Conservation (phyloP, 1,140 invertebrate species). For the Rhynchophorus ferrugineus region DNA sequence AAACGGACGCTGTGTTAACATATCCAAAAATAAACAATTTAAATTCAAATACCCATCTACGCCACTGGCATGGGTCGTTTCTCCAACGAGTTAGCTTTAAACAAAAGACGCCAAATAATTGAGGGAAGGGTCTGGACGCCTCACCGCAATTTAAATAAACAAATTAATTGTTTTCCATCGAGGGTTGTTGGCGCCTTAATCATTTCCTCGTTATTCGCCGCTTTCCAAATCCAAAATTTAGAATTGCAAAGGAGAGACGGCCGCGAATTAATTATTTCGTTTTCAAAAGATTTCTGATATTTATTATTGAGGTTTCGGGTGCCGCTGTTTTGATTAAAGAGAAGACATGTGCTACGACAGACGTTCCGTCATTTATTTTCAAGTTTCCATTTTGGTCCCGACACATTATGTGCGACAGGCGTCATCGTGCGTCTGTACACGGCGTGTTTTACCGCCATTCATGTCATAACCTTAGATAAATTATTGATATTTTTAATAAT, state of each 20-base stretch:
- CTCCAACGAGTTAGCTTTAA: background rate
- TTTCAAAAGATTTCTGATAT: slow-evolving; percentile 10
- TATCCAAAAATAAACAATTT: no score
- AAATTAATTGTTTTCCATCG: slow-evolving; percentile 21
- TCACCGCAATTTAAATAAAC: slow-evolving; percentile 18
- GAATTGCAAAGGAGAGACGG: background rate
- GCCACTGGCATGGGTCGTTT: background rate
- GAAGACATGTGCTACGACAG: no score
- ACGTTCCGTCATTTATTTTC: no score
- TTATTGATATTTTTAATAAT: no score
- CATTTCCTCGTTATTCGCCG: slow-evolving; percentile 20
- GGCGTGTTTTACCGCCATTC: no score
- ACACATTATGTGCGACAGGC: no score
- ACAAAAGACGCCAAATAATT: background rate
- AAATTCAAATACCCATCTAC: no score
- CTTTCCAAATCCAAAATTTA: slow-evolving; percentile 4
- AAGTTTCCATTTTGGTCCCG: no score
- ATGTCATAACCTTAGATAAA: no score
- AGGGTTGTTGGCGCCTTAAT: slow-evolving; percentile 14
- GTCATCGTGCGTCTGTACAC: no score
- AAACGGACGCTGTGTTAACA: no score
- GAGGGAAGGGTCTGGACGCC: background rate
- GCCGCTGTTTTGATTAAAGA: slow-evolving; percentile 5
- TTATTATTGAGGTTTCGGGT: slow-evolving; percentile 4
- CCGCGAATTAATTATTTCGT: slow-evolving; percentile 9